Base-by-base conservation (phyloP, 2,797 vertebrate species). In the Hyperoplus lanceolatus region DNA sequence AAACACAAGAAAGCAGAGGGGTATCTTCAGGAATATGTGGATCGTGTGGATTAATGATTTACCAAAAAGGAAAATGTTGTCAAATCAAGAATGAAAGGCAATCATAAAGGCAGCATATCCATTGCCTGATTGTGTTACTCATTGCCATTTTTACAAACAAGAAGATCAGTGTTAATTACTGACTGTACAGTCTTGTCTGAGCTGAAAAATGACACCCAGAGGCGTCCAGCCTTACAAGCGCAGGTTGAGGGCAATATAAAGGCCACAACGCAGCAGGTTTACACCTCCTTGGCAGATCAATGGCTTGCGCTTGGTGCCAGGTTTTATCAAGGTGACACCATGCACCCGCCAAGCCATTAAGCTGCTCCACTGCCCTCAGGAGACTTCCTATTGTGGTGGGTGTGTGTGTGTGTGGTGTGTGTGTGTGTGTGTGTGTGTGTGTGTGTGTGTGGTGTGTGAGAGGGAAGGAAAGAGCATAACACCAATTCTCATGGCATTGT, bases 261-360 rank as follows among this genome's bases (percentile, higher is more conserved):
- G 69, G 60, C 75, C 29, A n/a, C 49, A 8, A 43, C 65, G n/a
- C 36, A 8, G 36, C 1, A 18, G 1, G 4, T 45, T 50, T 49
- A 46, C 67, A 49, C 41, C 64, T 12, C 36, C 21, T 36, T 15
- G 39, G 60, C 53, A 57, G 83, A 87, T 82, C 78, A 54, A 81
- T 80, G 80, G 41, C 54, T 36, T 38, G 45, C 1, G 36, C 46
- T 66, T 41, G 51, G 63, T 64, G 61, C 36, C 29, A 48, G 4
- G 5, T 69, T 86, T 55, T 50, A 83, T 84, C 87, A 90, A 85
- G 80, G 81, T 90, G 90, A 90, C 89, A 78, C 74, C 21, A 61
- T 59, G 45, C 67, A 6, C 61, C 48, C 4, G 18, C 38, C 4
- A 41, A 56, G 46, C 64, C 75, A 75, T 85, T 83, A 84, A 83